These are phyloP conservation scores for Crocodylus rhombifer DNA, from an alignment of 2,797 vertebrate species.

Conservation along the genomic window DNA sequence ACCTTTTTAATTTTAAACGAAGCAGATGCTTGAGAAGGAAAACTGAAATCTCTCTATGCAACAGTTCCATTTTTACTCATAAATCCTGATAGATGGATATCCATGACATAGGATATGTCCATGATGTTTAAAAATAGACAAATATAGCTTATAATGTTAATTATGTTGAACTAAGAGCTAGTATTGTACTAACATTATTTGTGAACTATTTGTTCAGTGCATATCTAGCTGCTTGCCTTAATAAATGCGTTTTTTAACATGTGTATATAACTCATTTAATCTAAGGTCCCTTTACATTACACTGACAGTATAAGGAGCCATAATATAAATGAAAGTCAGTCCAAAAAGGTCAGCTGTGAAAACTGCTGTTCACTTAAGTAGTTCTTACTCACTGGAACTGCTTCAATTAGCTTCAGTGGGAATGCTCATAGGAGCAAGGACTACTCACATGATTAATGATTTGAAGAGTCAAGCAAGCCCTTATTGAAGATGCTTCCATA, in stretches of 20 bases:
- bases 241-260: not conserved
- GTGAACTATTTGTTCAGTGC: not conserved
- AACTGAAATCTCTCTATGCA: not conserved
- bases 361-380: not conserved
- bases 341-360: rapidly evolving
- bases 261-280: not conserved
- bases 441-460: not conserved
- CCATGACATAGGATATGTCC: not conserved
- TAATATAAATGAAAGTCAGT: not conserved
- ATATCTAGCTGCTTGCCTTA: not conserved
- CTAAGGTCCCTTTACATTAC: rapidly evolving
- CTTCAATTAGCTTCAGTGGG: not conserved
- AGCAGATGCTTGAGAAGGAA: not conserved
- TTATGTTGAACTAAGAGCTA: not conserved
- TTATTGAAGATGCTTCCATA: not conserved
- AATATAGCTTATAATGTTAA: not conserved
- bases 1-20: not conserved
- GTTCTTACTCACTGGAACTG: not conserved
- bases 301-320: not conserved
- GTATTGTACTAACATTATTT: not conserved
- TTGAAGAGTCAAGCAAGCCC: not conserved
- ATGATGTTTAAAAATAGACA: not conserved
- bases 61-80: not conserved
- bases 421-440: not conserved
- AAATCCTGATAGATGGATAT: not conserved